phyloP scores from a whole-genome alignment of 2,888 invertebrate species.

The Polymixis lichenea region DNA sequence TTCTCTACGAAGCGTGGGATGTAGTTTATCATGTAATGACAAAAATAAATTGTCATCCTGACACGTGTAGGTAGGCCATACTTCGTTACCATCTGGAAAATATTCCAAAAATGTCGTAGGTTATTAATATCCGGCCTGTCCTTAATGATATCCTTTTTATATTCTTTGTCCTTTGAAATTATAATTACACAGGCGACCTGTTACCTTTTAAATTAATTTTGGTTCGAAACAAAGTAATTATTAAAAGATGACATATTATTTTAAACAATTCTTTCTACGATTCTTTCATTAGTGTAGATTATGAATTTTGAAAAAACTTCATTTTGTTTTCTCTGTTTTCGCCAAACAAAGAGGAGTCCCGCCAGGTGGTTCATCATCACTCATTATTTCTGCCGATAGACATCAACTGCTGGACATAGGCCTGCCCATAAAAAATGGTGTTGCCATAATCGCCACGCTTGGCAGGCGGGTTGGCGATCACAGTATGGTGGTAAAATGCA shows the following conservation, averaged over 20 bases:
- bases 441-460: too few species aligned
- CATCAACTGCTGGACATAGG: too few species aligned
- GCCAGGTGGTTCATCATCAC: too few species aligned
- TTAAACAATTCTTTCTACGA: not conserved
- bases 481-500: too few species aligned
- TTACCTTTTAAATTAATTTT: not conserved
- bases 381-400: too few species aligned
- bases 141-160: conserved; percentile 14
- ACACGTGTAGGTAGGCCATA: not conserved
- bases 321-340: too few species aligned
- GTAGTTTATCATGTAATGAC: not conserved
- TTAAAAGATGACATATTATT: not conserved
- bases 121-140: conserved; percentile 19
- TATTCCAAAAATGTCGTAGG: conserved; percentile 17
- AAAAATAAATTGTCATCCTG: not conserved
- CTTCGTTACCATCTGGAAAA: not conserved
- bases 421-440: too few species aligned
- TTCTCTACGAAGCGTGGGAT: not conserved
- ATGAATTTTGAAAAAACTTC: not conserved
- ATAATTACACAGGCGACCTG: conserved; percentile 14
- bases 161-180: conserved; percentile 19
- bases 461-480: too few species aligned
- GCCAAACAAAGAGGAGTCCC: not conserved
- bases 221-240: not conserved
- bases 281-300: too few species aligned